Percentiles rank a stretch among this genome's conserved stretches.
These are phyloP conservation scores for Suncus etruscus DNA, from an alignment of 2,113 vertebrate genomes.

Conservation along the genomic window DNA sequence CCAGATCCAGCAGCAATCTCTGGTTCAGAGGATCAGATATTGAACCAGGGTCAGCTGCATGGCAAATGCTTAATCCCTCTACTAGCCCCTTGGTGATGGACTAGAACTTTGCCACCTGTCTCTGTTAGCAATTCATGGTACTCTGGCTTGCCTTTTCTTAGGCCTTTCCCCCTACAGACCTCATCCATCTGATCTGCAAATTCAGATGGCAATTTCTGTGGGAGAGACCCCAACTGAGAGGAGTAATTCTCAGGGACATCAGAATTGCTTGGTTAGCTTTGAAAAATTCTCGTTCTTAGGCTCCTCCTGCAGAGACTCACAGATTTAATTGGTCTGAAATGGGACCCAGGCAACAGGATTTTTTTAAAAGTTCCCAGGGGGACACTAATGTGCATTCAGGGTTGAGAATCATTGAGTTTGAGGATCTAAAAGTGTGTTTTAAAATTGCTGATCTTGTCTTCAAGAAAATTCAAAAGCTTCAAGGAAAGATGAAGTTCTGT, in stretches of 20 bases:
- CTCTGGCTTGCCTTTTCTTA: neutral
- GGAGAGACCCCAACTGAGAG: neutral
- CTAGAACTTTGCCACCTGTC: neutral
- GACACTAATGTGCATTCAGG: slow-evolving; percentile 62
- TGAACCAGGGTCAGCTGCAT: too few species aligned
- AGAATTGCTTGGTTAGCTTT: slow-evolving; percentile 30
- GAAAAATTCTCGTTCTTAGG: slow-evolving; percentile 50
- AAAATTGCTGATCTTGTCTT: slow-evolving; percentile 80
- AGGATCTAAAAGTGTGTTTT: slow-evolving; percentile 75
- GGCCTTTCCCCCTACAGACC: neutral
- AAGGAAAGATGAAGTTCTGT: slow-evolving; percentile 79
- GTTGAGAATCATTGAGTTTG: slow-evolving; percentile 58
- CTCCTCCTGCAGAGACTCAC: slow-evolving; percentile 48
- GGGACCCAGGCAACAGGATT: slow-evolving; percentile 61
- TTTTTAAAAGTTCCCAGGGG: slow-evolving; percentile 71
- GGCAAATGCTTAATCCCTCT: too few species aligned
- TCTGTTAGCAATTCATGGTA: neutral
- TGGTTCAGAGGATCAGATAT: too few species aligned
- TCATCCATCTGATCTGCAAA: neutral
- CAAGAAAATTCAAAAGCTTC: slow-evolving; percentile 78
- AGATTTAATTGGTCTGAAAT: slow-evolving; percentile 70
- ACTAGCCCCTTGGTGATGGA: too few species aligned
- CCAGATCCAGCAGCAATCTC: too few species aligned
- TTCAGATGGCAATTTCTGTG: neutral
- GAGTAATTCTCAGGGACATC: neutral